Conservation (phyloP, 2,113 vertebrate species). For the Hystrix cristata region DNA sequence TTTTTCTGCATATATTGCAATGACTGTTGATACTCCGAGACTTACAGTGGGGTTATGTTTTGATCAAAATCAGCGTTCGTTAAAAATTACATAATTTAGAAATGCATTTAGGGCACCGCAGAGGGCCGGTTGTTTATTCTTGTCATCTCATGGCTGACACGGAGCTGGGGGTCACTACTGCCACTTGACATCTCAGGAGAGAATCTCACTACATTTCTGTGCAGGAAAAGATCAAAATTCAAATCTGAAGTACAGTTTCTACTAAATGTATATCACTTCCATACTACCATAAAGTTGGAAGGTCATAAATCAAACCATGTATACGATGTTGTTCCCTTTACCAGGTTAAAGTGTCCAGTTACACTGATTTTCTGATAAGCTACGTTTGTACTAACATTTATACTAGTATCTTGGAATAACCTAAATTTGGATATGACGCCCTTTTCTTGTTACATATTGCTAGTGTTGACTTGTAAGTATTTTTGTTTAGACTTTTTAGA, state of each 20-base stretch:
- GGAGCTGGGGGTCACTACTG: not conserved
- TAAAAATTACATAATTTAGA: not conserved
- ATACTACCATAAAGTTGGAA: not conserved
- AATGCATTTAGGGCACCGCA: not conserved
- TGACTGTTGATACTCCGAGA: not conserved
- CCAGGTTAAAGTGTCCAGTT: not conserved
- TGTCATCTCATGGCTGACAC: not conserved
- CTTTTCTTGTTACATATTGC: conserved; percentile 2
- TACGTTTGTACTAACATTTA: not conserved
- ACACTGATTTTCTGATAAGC: not conserved
- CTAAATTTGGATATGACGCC: not conserved
- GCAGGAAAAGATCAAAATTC: not conserved
- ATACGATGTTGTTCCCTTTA: not conserved
- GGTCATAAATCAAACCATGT: not conserved
- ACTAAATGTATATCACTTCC: not conserved
- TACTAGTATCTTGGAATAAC: not conserved
- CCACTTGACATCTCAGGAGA: not conserved
- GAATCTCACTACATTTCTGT: not conserved
- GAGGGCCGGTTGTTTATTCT: not conserved
- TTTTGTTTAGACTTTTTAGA: conserved; percentile 2
- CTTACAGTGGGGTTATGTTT: not conserved
- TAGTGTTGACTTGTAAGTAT: not conserved
- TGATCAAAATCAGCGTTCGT: not conserved
- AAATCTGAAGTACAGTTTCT: not conserved
- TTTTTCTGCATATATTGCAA: not conserved